Base-by-base conservation (phyloP, 2,888 invertebrate genomes). In the Aradus depressus region DNA sequence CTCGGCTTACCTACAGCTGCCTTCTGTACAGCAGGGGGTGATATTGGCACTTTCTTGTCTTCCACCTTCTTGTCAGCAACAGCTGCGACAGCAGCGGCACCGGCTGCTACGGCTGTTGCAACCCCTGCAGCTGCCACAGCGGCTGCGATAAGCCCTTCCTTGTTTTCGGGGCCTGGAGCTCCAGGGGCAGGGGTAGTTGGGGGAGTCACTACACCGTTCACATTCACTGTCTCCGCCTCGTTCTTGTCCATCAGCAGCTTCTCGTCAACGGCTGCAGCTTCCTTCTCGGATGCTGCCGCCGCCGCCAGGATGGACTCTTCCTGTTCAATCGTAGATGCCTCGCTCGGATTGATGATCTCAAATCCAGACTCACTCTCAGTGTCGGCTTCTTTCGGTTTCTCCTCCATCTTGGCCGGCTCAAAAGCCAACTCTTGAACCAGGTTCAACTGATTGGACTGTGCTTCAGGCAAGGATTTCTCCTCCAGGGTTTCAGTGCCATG, bases 111-210 rank as follows among this genome's bases (percentile, higher is more conserved):
- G 18, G 32, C 32, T 23, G 41, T 51, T 23, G 37, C 37, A 18
- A 34, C 37, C 35, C 42, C 44, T 16, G 60, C 54, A 18, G 57
- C 59, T 39, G 56, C 60, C 23, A 53, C 57, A 32, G 53, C 52
- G 43, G 55, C 51, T 38, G 57, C 56, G 21, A 56, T 52, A 5
- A 57, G 52, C 21, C 47, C 54, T 32, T 55, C 54, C 23, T 58
- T 50, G 31, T 42, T 43, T 25, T 47, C 51, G 18, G 44, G 51
- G n/a, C 31, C 26, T 25, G 26, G 28, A n/a, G 42, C 52, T n/a
- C 52, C 53, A 12, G 56, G 50, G 19, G 51, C 53, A 21, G 60
- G 58, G 31, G 60, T 59, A 31, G 58, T 50, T 1, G 60, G 60
- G 10, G 60, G 59, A 8, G 60, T 43, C 8, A 50, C 43, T 18